Evolutionary conservation across 1,140 invertebrate genomes (phyloP), one percentile per base, ranked within the genome.

Genomic region (Apis laboriosa): DNA sequence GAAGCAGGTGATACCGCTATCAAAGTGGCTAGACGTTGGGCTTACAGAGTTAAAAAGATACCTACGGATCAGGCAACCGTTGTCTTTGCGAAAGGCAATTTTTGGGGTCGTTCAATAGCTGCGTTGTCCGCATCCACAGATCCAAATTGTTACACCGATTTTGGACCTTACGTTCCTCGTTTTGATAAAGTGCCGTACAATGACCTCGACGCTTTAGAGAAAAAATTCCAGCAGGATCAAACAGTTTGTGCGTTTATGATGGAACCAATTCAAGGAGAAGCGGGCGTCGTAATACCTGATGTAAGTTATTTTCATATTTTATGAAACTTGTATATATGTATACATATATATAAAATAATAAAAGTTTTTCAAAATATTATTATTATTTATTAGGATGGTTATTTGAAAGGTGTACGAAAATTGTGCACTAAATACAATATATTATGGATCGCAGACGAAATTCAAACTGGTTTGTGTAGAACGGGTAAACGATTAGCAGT

Each of bases 361-460:
- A 17, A 56, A 17, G 15, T 56, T 56, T 56, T 56, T 56, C 15
- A 7, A 28, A 8, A 28, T 28, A 28, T 17, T 28, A 56, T 55
- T 19, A 74, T 34, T 12, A 0, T 1, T 1, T 0, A 17, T 63
- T 74, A 97, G 92, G 95, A 96, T 13, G 99, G 98, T 0, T 99
- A 99, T 92, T 94, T 99, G 68, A 96, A 95, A 90, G 96, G 96
- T 78, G 97, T 99, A 1, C 95, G 99, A 61, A 97, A 98, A 73
- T 94, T 99, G 0, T 99, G 99, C 93, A 97, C 96, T 8, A 97
- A 98, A 91, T 95, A 99, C 94, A 99, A 99, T 90, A 98, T 99
- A 3, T 94, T 99, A 1, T 99, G 97, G 96, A 99, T 99, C 85
- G 98, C 98, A 9, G 99, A 99, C 94, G 99, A 99, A 94, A 98